These are phyloP conservation scores for Drosophila tropicalis DNA, from an alignment of 1,140 invertebrate genomes.

Conservation along the genomic window DNA sequence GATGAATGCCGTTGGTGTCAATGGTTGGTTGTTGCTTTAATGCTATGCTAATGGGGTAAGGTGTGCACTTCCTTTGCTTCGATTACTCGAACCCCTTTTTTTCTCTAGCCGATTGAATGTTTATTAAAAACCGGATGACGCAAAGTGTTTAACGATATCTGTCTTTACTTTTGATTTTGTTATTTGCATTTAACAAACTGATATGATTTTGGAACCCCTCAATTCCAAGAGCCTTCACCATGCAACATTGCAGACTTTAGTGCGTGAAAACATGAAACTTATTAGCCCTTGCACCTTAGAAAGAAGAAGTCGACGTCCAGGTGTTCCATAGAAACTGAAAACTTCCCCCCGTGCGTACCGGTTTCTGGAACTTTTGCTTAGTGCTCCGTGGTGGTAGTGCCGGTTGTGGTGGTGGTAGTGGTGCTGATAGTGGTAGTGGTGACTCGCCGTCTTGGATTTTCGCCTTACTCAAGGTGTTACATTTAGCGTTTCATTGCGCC, in stretches of 20 bases:
- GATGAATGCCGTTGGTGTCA: constrained; percentile 34
- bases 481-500: constrained; percentile 35
- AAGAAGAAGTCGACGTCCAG: constrained; percentile 47
- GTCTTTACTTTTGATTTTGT: constrained; percentile 39
- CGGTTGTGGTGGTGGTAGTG: constrained; percentile 31
- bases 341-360: constrained; percentile 64
- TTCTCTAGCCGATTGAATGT: constrained; percentile 36
- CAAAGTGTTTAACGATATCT: constrained; percentile 39
- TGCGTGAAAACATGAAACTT: constrained; percentile 75
- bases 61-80: constrained; percentile 71
- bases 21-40: constrained; percentile 49
- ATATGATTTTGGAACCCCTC: constrained; percentile 49
- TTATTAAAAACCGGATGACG: constrained; percentile 59
- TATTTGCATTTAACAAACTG: constrained; percentile 52
- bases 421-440: constrained; percentile 26
- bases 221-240: constrained; percentile 4
- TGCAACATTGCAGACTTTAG: constrained; percentile 52
- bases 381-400: neutral
- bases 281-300: constrained; percentile 65
- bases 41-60: constrained; percentile 75
- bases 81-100: constrained; percentile 31
- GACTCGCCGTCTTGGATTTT: constrained; percentile 2
- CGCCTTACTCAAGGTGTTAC: constrained; percentile 60
- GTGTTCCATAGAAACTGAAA: constrained; percentile 70
- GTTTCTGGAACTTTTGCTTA: constrained; percentile 35